Conservation (phyloP, 2,113 vertebrate genomes). For the Pseudonaja textilis region DNA sequence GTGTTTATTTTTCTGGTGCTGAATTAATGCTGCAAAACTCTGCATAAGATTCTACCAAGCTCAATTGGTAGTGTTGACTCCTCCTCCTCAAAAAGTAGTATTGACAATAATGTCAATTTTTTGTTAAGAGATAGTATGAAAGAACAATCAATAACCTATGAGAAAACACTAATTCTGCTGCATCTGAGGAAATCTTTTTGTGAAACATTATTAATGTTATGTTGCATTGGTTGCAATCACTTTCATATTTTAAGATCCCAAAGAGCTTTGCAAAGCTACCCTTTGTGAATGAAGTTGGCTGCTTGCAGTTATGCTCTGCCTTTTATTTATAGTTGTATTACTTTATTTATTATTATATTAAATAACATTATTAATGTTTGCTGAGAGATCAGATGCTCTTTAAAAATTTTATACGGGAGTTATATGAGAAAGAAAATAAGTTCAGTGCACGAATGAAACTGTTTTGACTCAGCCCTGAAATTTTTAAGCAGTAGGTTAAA, state of each 20-base stretch:
- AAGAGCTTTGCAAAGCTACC: background rate
- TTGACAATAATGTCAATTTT: background rate
- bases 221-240: background rate
- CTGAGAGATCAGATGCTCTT: background rate
- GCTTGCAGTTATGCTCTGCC: background rate
- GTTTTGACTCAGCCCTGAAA: background rate
- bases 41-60: too few species aligned
- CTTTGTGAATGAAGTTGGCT: background rate
- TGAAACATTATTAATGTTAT: background rate
- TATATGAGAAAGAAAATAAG: background rate
- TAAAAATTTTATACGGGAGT: background rate
- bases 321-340: background rate
- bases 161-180: background rate
- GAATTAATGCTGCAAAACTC: too few species aligned
- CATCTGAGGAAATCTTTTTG: background rate
- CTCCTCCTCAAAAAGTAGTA: background rate
- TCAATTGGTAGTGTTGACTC: too few species aligned
- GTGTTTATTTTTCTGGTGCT: too few species aligned
- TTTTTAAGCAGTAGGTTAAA: slow-evolving; percentile 6
- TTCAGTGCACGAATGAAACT: background rate
- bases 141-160: background rate
- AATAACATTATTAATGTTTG: background rate
- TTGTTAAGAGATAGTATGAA: background rate
- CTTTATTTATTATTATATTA: background rate
- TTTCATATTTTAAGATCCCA: background rate